Evolutionary conservation across 2,888 invertebrate genomes (phyloP), one percentile per base, ranked within the genome.

Genomic region (Tenthredo livida): DNA sequence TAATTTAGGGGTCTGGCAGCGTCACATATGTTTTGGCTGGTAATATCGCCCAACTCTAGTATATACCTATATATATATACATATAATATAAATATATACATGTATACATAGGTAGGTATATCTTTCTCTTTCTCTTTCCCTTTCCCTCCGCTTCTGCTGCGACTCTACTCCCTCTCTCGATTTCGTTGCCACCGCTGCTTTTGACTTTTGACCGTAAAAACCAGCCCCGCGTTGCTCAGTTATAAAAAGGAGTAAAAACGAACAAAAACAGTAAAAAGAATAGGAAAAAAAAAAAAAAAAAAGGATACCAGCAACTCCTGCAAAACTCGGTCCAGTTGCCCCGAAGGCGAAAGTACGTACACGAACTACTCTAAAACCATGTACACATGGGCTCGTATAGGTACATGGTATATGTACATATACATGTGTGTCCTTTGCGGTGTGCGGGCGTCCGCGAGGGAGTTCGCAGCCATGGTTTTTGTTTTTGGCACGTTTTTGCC

Each of bases 21-120:
- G 83, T 83, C 83, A 83, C 83, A 83, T 83, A 83, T 83, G 83
- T 83, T 83, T 83, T 70, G 47, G 83, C 50, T 70, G 83, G 83
- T 70, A 83, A 67, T 80, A 80, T 80, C 43, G 80, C 80, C 37
- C 73, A 25, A 37, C 61, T n/a, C 33, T 33, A 50, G 21, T 43
- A 17, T 43, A 43, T 43, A 17, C 21, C 6, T 40, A n/a, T 12
- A 37, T 37, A 33, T 33, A 33, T 33, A 33, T 40, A 43, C 10
- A 40, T 40, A 43, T 43, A 12, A 40, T 40, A 40, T 33, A 21
- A 7, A 21, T 43, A 12, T 37, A n/a, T n/a, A n/a, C 37, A 6
- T 40, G 40, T 29, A 37, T 37, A 37, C 7, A 37, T 15, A 33
- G 4, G 12, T 47, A 47, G 12, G 15, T 15, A 12, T 47, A 12